These are phyloP conservation scores for Drosophila pseudoananassae DNA, from an alignment of 1,140 invertebrate species.

Conservation along the genomic window DNA sequence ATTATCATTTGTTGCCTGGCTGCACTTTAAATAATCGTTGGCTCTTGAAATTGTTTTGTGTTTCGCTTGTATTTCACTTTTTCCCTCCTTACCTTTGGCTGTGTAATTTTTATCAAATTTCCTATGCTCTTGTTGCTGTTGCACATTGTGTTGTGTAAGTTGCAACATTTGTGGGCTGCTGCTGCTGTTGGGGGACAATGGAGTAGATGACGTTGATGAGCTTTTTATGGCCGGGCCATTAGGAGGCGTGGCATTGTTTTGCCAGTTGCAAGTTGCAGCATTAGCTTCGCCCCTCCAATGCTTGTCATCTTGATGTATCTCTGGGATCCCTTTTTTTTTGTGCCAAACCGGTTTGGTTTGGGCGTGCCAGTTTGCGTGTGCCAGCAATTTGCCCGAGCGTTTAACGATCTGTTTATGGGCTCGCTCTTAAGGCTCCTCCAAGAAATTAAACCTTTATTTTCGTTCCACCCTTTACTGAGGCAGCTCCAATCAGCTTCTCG, in stretches of 20 bases:
- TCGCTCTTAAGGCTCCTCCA: slow-evolving; percentile 10
- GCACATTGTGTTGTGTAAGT: slow-evolving; percentile 39
- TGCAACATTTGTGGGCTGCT: slow-evolving; percentile 32
- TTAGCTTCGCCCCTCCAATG: slow-evolving; percentile 58
- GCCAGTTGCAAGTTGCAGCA: slow-evolving; percentile 55
- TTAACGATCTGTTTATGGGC: slow-evolving; percentile 79
- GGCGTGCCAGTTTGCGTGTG: slow-evolving; percentile 67
- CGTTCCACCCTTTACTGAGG: slow-evolving; percentile 16
- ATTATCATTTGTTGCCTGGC: slow-evolving; percentile 79
- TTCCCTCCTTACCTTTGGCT: slow-evolving; percentile 56
- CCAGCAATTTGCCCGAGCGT: slow-evolving; percentile 72
- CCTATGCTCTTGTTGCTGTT: slow-evolving; percentile 32
- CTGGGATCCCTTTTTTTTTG: slow-evolving; percentile 16
- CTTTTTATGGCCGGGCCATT: slow-evolving; percentile 78
- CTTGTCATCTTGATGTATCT: slow-evolving; percentile 63
- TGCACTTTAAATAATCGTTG: slow-evolving; percentile 81
- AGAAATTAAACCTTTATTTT: slow-evolving; percentile 21
- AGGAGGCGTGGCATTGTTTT: slow-evolving; percentile 71
- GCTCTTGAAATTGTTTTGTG: slow-evolving; percentile 72
- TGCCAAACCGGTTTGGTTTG: slow-evolving; percentile 63
- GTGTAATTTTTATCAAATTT: slow-evolving; percentile 80
- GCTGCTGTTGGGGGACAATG: slow-evolving; percentile 24
- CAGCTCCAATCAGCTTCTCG: slow-evolving; percentile 70
- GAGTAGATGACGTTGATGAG: slow-evolving; percentile 69
- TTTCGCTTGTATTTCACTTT: slow-evolving; percentile 43